These are phyloP conservation scores for Leptinotarsa peninsularis DNA, from an alignment of 2,888 invertebrate genomes.

Conservation along the genomic window DNA sequence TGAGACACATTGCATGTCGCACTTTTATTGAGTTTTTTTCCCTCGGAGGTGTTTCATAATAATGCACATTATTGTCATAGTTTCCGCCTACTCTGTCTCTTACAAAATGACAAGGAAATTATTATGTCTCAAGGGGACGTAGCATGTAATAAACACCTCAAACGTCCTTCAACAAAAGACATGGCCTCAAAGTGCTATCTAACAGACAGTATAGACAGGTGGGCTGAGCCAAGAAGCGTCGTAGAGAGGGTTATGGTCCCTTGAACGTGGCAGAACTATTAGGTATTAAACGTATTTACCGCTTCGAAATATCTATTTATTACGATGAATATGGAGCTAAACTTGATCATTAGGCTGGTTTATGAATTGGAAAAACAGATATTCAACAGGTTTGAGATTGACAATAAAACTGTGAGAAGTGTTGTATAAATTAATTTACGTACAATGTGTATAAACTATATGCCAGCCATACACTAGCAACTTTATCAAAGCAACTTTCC, in stretches of 20 bases:
- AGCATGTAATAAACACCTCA: slow-evolving; percentile 25
- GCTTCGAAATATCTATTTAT: background rate
- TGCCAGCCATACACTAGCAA: too few species aligned
- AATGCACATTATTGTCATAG: slow-evolving; percentile 18
- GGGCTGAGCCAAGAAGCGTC: slow-evolving; percentile 2
- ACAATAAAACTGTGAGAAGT: too few species aligned
- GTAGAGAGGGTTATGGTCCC: background rate
- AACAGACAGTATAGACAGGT: slow-evolving; percentile 9
- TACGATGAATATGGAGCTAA: background rate
- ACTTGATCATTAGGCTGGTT: too few species aligned
- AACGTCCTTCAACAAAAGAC: slow-evolving; percentile 18
- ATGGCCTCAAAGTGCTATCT: slow-evolving; percentile 11
- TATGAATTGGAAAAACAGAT: too few species aligned
- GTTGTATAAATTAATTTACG: too few species aligned
- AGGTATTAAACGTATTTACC: background rate
- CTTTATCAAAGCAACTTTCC: too few species aligned
- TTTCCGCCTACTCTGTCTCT: slow-evolving; percentile 23
- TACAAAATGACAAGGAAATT: slow-evolving; percentile 2
- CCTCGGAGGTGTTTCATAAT: background rate
- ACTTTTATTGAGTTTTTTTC: slow-evolving; percentile 1
- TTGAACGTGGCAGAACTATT: background rate
- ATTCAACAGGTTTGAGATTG: too few species aligned
- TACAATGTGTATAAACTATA: too few species aligned
- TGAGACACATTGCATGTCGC: background rate
- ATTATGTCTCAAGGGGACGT: slow-evolving; percentile 22